phyloP scores from a whole-genome alignment of 2,888 invertebrate species.

The Oligia latruncula region DNA sequence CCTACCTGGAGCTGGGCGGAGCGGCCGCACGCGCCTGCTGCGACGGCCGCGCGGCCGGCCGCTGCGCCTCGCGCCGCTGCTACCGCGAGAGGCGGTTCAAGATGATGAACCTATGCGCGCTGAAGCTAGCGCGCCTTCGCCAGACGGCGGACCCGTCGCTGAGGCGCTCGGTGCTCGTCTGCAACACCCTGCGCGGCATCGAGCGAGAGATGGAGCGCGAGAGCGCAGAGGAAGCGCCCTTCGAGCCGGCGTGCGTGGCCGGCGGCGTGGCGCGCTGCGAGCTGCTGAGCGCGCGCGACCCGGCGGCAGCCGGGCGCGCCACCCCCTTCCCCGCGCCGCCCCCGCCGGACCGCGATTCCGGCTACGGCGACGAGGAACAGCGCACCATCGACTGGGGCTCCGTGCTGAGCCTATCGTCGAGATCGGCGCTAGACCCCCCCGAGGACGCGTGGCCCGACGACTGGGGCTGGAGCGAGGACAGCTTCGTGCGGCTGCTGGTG shows the following conservation, averaged over 20 bases:
- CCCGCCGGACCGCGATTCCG: constrained; percentile 92
- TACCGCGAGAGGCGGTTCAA: constrained; percentile 96
- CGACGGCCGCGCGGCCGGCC: constrained; percentile 93
- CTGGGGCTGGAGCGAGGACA: constrained; percentile 92
- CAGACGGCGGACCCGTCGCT: constrained; percentile 97
- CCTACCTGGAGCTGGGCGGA: constrained; percentile 96
- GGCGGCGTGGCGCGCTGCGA: constrained; percentile 91
- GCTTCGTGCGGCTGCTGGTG: constrained; percentile 93
- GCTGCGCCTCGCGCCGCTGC: constrained; percentile 95
- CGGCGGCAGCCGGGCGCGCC: constrained; percentile 90
- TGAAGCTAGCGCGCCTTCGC: constrained; percentile 96
- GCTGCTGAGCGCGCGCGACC: constrained; percentile 87
- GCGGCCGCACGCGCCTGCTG: constrained; percentile 94
- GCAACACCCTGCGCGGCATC: constrained; percentile 96
- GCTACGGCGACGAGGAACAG: constrained; percentile 94
- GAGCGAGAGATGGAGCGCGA: constrained; percentile 96
- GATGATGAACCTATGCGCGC: constrained; percentile 97
- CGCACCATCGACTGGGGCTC: constrained; percentile 98
- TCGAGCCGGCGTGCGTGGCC: constrained; percentile 82
- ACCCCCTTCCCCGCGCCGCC: constrained; percentile 92
- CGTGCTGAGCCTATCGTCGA: constrained; percentile 95
- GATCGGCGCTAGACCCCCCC: constrained; percentile 95
- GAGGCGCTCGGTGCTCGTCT: constrained; percentile 97
- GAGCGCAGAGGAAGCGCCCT: constrained; percentile 89
- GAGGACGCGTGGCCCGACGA: constrained; percentile 94